Conservation (phyloP, 2,113 vertebrate genomes). For the Polypterus bichir region DNA sequence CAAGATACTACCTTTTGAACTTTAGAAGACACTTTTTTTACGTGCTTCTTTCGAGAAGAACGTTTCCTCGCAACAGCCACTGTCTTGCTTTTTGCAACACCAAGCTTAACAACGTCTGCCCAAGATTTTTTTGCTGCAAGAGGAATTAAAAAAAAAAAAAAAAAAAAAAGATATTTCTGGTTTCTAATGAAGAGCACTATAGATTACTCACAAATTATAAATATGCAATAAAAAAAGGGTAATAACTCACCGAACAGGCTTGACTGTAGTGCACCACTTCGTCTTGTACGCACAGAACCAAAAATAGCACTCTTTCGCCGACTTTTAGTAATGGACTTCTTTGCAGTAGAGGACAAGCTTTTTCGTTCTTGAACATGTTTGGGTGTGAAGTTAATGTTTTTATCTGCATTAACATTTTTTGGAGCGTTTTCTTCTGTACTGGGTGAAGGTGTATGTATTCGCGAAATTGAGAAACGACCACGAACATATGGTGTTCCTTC, state of each 20-base stretch:
- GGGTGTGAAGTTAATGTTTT: slow-evolving; percentile 11
- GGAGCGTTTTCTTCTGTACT: slow-evolving; percentile 14
- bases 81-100: slow-evolving; percentile 43
- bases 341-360: slow-evolving; percentile 25
- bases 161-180: background rate
- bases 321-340: slow-evolving; percentile 35
- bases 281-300: slow-evolving; percentile 40
- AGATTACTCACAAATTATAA: background rate
- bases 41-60: slow-evolving; percentile 12
- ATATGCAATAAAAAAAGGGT: background rate
- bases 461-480: slow-evolving; percentile 63
- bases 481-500: slow-evolving; percentile 3
- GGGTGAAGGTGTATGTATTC: slow-evolving; percentile 38
- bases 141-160: background rate
- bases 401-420: fast-evolving
- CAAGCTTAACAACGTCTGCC: slow-evolving; percentile 68
- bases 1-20: slow-evolving; percentile 35
- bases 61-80: slow-evolving; percentile 28
- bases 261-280: slow-evolving; percentile 60
- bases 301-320: slow-evolving; percentile 31
- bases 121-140: slow-evolving; percentile 53
- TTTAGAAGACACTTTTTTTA: slow-evolving; percentile 25
- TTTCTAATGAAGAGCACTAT: background rate
- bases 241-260: slow-evolving; percentile 59
- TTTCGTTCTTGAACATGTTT: slow-evolving; percentile 25